Conservation (phyloP, 2,888 invertebrate genomes). For the Adineta ricciae region DNA sequence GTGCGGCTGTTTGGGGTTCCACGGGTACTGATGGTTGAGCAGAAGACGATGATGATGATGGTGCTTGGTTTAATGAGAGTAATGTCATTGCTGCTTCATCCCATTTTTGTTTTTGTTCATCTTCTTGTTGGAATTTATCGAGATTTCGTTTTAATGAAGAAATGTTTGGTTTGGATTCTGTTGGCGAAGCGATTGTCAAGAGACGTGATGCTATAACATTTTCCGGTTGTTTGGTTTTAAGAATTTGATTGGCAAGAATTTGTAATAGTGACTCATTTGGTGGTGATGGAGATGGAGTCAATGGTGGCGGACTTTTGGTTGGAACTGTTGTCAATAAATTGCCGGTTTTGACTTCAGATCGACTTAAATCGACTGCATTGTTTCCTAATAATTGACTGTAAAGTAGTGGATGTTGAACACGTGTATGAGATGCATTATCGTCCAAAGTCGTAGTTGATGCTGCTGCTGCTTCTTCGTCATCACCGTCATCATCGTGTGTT, state of each 20-base stretch:
- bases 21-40: background rate
- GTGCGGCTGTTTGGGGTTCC: background rate
- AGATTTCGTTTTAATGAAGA: background rate
- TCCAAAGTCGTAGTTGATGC: background rate
- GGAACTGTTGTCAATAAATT: background rate
- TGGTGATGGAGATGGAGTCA: slow-evolving; percentile 16
- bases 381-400: slow-evolving; percentile 1
- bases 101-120: slow-evolving; percentile 8
- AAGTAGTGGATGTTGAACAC: background rate
- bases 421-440: background rate
- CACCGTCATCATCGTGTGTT: background rate
- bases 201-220: background rate
- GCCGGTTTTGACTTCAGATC: background rate
- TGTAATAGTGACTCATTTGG: slow-evolving; percentile 14
- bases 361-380: background rate
- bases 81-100: slow-evolving; percentile 14
- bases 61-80: background rate
- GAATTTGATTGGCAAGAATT: slow-evolving; percentile 18
- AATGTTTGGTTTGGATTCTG: background rate
- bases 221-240: background rate
- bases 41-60: background rate
- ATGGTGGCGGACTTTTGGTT: slow-evolving; percentile 14
- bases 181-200: background rate
- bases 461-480: background rate
- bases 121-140: background rate